Conservation (phyloP, 2,888 invertebrate genomes). For the Cerastoderma edule region DNA sequence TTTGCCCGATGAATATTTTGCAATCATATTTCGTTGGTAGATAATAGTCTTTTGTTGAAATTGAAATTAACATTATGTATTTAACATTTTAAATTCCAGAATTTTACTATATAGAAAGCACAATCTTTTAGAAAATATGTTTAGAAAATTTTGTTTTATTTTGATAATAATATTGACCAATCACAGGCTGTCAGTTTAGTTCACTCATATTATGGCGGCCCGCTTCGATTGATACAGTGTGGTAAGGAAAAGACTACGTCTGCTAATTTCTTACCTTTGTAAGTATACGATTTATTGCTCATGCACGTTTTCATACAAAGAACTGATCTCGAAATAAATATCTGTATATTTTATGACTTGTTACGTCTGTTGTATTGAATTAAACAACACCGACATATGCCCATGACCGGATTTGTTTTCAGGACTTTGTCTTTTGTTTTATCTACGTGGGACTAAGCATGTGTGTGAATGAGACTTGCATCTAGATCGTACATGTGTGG, state of each 20-base stretch:
- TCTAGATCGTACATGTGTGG: too few species aligned
- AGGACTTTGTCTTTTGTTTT: not conserved
- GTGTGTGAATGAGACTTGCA: too few species aligned
- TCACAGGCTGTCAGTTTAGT: not conserved
- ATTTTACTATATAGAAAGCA: too few species aligned
- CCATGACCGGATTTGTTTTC: not conserved
- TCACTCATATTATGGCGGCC: conserved; percentile 26
- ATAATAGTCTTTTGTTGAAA: too few species aligned
- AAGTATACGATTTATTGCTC: not conserved
- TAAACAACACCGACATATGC: conserved; percentile 3
- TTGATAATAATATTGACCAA: conserved; percentile 7
- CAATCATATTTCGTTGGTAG: too few species aligned
- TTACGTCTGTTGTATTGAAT: not conserved
- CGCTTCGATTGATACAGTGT: conserved; percentile 26
- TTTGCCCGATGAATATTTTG: too few species aligned
- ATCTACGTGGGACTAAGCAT: too few species aligned
- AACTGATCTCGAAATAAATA: not conserved
- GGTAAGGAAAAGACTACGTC: conserved; percentile 10
- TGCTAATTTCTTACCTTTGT: not conserved
- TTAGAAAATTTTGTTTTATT: too few species aligned
- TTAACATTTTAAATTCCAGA: too few species aligned
- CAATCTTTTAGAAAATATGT: too few species aligned
- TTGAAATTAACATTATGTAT: too few species aligned
- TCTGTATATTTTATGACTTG: not conserved
- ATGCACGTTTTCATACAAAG: not conserved